These are phyloP conservation scores for Acanthis flammea DNA, from an alignment of 2,797 vertebrate genomes.

Conservation along the genomic window DNA sequence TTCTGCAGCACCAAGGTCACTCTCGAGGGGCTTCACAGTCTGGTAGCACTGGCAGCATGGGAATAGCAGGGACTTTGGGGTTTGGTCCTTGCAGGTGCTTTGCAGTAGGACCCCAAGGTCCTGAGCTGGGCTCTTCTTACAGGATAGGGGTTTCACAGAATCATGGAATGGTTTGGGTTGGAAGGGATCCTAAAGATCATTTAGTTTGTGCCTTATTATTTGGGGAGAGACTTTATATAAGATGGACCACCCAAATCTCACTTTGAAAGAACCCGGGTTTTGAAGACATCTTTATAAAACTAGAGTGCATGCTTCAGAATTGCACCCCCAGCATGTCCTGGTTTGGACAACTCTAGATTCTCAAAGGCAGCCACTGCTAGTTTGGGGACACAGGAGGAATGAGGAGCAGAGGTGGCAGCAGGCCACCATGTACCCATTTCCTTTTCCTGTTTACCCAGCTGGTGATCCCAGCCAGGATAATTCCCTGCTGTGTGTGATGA, in stretches of 20 bases:
- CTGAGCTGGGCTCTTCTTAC: background rate
- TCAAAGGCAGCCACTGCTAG: background rate
- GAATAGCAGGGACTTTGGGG: background rate
- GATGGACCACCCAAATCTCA: too few species aligned
- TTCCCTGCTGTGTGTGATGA: background rate
- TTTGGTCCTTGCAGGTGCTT: background rate
- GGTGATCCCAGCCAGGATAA: background rate
- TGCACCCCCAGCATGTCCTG: accelerated
- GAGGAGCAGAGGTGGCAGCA: background rate
- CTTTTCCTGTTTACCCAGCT: slow-evolving; percentile 20
- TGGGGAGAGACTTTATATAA: background rate
- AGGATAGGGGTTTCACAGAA: background rate
- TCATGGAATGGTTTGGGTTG: background rate
- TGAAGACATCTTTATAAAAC: background rate
- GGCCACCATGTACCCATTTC: background rate
- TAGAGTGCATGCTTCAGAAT: background rate
- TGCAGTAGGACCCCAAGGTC: background rate
- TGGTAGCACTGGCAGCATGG: background rate
- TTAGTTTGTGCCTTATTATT: background rate
- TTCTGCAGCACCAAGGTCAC: background rate
- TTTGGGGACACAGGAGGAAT: background rate
- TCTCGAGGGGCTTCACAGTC: background rate
- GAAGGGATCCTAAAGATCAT: background rate
- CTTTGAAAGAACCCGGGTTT: background rate
- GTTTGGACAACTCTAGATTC: background rate